These are phyloP conservation scores for Corythornis madagascariensis DNA, from an alignment of 2,113 vertebrate species.

Conservation along the genomic window DNA sequence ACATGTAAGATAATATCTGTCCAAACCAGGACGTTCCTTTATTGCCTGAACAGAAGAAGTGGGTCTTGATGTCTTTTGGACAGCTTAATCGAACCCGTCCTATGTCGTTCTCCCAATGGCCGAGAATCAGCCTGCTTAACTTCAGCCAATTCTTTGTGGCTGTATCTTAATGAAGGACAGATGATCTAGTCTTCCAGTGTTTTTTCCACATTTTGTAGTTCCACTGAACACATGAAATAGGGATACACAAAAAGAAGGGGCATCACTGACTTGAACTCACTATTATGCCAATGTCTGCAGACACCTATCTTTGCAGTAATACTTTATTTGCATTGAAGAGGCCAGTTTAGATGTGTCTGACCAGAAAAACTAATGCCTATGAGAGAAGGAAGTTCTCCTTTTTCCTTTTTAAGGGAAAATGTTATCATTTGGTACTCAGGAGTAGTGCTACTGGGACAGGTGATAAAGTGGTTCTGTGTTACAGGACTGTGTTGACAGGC, in stretches of 20 bases:
- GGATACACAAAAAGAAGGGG: neutral
- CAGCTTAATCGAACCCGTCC: neutral
- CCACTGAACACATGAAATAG: neutral
- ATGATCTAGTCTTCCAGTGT: neutral
- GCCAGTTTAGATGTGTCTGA: neutral
- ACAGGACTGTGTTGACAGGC: neutral
- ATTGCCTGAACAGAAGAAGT: neutral
- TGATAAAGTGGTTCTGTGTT: neutral
- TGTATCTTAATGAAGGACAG: neutral
- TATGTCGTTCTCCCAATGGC: fast-evolving
- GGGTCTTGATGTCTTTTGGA: neutral
- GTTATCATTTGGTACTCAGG: neutral
- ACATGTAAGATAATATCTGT: too few relatives aligned
- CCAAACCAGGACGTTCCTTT: neutral
- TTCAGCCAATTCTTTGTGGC: neutral
- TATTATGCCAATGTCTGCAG: neutral
- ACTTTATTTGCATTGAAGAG: neutral
- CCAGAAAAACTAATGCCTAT: neutral
- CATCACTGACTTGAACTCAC: neutral
- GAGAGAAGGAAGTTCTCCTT: neutral
- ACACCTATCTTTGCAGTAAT: neutral
- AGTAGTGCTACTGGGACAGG: neutral
- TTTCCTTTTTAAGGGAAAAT: neutral
- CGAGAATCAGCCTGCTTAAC: neutral
- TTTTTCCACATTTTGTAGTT: neutral